phyloP scores from a whole-genome alignment of 2,113 vertebrate species.

The Cavia porcellus region DNA sequence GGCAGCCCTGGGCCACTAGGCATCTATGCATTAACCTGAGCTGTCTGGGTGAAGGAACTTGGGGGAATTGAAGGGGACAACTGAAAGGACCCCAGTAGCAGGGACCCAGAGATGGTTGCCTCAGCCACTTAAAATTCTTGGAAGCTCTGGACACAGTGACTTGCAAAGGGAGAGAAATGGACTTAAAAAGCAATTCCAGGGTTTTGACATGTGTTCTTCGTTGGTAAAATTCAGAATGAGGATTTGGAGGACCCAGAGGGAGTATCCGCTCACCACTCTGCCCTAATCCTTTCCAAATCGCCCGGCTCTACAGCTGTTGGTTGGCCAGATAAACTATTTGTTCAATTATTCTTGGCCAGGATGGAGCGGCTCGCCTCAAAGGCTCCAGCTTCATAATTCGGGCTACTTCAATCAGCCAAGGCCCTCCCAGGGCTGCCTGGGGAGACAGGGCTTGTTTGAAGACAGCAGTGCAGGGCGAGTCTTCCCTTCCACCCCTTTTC shows the following conservation, averaged over 20 bases:
- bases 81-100: not conserved
- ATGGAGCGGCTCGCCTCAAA: constrained; percentile 87
- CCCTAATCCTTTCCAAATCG: constrained; percentile 91
- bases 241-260: constrained; percentile 87
- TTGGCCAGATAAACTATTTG: constrained; percentile 89
- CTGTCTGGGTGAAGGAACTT: constrained; percentile 64
- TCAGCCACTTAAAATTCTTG: constrained; percentile 67
- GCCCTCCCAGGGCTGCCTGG: constrained; percentile 76
- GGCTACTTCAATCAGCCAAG: constrained; percentile 84
- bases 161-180: constrained; percentile 52
- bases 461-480: not conserved
- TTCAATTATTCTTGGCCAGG: constrained; percentile 90
- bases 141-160: constrained; percentile 36
- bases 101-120: constrained; percentile 20
- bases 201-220: constrained; percentile 84
- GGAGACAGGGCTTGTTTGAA: constrained; percentile 82
- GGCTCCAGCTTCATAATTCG: constrained; percentile 81
- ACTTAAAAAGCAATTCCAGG: constrained; percentile 78
- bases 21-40: constrained; percentile 47
- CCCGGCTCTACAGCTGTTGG: constrained; percentile 91
- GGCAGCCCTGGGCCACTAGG: constrained; percentile 25
- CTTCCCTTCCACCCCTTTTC: constrained; percentile 25
- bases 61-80: constrained; percentile 32
- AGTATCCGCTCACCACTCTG: constrained; percentile 87
- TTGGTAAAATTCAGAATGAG: constrained; percentile 81